Percentiles rank a stretch among this genome's conserved stretches.
Evolutionary conservation across 2,888 invertebrate species (phyloP).

Genomic region (Oligia latruncula): DNA sequence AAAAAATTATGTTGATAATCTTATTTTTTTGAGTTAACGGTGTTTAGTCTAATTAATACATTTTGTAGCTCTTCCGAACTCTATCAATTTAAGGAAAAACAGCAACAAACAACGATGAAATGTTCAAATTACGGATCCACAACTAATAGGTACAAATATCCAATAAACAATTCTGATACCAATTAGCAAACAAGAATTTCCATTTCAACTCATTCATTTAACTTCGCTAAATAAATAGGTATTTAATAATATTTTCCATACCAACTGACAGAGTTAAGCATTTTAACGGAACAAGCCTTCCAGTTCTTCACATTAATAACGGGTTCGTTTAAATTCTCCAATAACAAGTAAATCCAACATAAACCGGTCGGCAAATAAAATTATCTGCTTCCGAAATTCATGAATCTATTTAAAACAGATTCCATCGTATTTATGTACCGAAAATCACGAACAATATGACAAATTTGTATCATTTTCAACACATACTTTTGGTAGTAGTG

Average conservation of each 20-base stretch:
- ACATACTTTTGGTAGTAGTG: background rate
- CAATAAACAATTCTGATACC: background rate
- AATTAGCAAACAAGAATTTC: background rate
- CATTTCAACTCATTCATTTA: background rate
- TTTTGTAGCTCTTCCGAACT: background rate
- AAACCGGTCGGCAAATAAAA: constrained; percentile 22
- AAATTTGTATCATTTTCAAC: constrained; percentile 31
- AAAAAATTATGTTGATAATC: too few relatives aligned
- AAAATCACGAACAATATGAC: constrained; percentile 10
- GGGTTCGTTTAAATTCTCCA: constrained; percentile 25
- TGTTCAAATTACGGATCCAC: background rate
- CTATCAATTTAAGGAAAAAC: background rate
- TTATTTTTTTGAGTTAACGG: background rate
- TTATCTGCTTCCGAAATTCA: constrained; percentile 30
- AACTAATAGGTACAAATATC: background rate
- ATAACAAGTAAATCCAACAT: constrained; percentile 35
- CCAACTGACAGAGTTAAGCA: constrained; percentile 9
- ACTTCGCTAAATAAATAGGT: background rate
- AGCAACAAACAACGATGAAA: background rate
- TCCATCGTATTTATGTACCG: background rate
- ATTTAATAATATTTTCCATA: constrained; percentile 2
- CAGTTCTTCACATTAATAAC: constrained; percentile 20
- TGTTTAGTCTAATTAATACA: background rate
- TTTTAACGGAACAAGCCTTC: constrained; percentile 8
- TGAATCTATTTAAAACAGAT: constrained; percentile 42